Evolutionary conservation across 2,113 vertebrate genomes (phyloP).

Genomic region (Phaetusa simplex): DNA sequence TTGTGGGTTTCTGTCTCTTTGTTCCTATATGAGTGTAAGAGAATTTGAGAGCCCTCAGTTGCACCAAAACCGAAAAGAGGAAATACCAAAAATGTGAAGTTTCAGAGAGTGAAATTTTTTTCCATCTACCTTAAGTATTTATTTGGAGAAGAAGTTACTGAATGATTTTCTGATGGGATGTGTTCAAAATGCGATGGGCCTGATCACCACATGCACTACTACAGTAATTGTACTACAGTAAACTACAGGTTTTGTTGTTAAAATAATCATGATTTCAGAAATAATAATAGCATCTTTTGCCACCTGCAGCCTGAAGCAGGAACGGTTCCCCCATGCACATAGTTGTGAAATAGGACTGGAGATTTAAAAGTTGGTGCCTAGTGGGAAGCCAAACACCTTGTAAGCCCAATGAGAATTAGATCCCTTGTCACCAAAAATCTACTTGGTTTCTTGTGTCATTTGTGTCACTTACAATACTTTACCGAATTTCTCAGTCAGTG

Average conservation of each 20-base stretch:
- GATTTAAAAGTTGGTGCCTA: not conserved
- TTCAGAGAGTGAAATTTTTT: not conserved
- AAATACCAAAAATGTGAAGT: not conserved
- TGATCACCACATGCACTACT: not conserved
- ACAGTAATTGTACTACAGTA: not conserved
- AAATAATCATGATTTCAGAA: not conserved
- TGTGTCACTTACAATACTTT: not conserved
- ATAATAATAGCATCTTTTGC: not conserved
- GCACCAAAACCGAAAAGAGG: not conserved
- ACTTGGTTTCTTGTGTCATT: not conserved
- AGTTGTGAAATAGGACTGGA: not conserved
- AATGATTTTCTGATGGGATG: not conserved
- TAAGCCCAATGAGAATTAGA: not conserved
- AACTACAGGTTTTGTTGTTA: not conserved
- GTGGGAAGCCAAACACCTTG: not conserved
- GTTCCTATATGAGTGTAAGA: not conserved
- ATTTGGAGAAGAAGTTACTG: not conserved
- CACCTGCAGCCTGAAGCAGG: not conserved
- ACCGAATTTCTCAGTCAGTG: not conserved
- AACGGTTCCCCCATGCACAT: not conserved
- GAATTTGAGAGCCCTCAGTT: not conserved
- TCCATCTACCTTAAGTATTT: not conserved
- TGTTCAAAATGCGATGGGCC: not conserved
- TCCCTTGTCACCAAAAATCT: not conserved
- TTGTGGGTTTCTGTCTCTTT: not conserved